These are phyloP conservation scores for Meiosimyza decipiens DNA, from an alignment of 2,888 invertebrate genomes.

Conservation along the genomic window DNA sequence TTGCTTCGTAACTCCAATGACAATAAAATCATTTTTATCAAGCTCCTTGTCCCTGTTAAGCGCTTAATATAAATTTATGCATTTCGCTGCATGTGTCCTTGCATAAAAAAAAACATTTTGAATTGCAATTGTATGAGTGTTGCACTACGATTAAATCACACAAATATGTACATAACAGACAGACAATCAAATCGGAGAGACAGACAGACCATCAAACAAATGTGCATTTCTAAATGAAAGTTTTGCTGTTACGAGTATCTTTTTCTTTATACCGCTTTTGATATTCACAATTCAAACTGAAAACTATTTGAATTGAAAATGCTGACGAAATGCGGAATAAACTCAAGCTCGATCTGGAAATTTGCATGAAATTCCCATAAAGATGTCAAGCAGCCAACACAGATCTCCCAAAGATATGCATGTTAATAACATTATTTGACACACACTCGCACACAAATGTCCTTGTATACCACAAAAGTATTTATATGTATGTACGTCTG, in stretches of 20 bases:
- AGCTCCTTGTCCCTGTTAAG: no score
- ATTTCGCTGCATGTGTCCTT: no score
- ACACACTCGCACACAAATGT: background rate
- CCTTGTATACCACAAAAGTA: background rate
- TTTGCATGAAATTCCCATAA: slow-evolving; percentile 66
- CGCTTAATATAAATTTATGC: no score
- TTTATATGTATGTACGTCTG: background rate
- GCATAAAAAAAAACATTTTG: no score
- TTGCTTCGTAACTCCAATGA: no score
- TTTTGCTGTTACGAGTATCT: background rate
- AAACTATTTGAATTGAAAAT: slow-evolving; percentile 8
- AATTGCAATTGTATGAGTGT: no score
- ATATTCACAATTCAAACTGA: background rate
- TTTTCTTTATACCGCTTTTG: background rate
- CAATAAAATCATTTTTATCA: no score
- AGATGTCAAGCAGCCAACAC: slow-evolving; percentile 58
- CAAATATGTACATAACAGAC: no score
- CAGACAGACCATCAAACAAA: no score
- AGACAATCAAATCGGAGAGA: no score
- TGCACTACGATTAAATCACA: no score
- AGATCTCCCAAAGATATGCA: slow-evolving; percentile 16
- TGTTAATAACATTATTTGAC: slow-evolving; percentile 19
- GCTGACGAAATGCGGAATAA: slow-evolving; percentile 12
- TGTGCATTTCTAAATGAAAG: slow-evolving; percentile 7
- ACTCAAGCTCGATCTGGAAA: slow-evolving; percentile 33